A percentile compares a stretch with the other conserved stretches of the same genome.
These are phyloP conservation scores for Drosophila anomalipes DNA, from an alignment of 2,888 invertebrate genomes.

Conservation along the genomic window DNA sequence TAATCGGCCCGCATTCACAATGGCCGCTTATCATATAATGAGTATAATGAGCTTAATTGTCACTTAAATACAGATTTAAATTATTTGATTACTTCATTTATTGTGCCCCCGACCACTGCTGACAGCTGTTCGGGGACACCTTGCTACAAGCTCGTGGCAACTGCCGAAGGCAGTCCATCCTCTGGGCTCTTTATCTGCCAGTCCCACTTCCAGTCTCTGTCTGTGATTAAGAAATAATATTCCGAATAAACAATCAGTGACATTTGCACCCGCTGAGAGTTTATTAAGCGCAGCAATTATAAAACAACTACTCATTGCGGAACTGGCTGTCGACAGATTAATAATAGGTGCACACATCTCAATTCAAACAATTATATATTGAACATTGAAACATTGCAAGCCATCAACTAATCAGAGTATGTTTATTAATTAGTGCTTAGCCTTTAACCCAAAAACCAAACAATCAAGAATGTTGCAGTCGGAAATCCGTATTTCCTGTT, in stretches of 20 bases:
- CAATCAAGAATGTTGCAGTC: neutral
- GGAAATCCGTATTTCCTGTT: neutral
- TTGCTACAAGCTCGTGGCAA: constrained; percentile 18
- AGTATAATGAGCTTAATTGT: constrained; percentile 72
- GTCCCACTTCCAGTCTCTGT: constrained; percentile 8
- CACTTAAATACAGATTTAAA: constrained; percentile 75
- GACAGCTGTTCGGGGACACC: constrained; percentile 28
- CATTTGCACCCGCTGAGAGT: constrained; percentile 59
- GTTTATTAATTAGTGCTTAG: neutral
- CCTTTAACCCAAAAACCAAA: neutral
- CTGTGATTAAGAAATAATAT: constrained; percentile 22
- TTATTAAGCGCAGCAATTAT: constrained; percentile 56
- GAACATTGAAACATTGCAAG: neutral
- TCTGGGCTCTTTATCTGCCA: constrained; percentile 31
- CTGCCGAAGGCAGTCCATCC: constrained; percentile 18
- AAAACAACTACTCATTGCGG: constrained; percentile 32
- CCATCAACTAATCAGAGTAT: neutral
- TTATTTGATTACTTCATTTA: constrained; percentile 76
- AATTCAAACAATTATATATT: neutral
- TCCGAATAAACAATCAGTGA: constrained; percentile 58
- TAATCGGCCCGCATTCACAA: constrained; percentile 46
- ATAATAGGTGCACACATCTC: constrained; percentile 13
- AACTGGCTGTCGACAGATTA: constrained; percentile 19
- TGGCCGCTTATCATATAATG: constrained; percentile 55
- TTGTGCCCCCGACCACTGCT: constrained; percentile 24